Evolutionary conservation across 2,888 invertebrate genomes (phyloP), one percentile per base, ranked within the genome.

Genomic region (Protula sp.): DNA sequence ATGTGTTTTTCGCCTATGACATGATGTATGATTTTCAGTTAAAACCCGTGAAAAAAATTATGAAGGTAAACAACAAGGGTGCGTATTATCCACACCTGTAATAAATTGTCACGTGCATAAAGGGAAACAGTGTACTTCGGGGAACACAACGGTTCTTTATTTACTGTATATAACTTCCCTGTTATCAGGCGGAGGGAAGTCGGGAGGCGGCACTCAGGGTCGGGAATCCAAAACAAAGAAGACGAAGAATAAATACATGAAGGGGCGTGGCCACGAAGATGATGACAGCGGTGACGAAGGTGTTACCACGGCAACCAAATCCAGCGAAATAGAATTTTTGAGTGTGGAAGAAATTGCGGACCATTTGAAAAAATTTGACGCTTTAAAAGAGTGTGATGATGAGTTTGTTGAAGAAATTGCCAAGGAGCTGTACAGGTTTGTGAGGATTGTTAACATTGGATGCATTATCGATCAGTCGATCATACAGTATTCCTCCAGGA

Each of bases 161-260:
- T n/a, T n/a, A n/a, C n/a, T n/a, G n/a, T n/a, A n/a, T n/a, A n/a
- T n/a, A n/a, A n/a, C n/a, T n/a, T n/a, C n/a, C n/a, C n/a, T n/a
- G n/a, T n/a, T n/a, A n/a, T n/a, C n/a, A n/a, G n/a, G n/a, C n/a
- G 61, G 55, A 38, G 61, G 62, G 9, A 94, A 94, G 84, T 88
- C 88, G 54, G 94, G 94, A 19, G 94, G 94, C 22, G 94, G 94
- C 1, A 87, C 89, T 14, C 94, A 94, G 73, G 95, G 95, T 0
- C 85, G 95, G 47, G 95, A 97, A 84, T 93, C 93, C 0, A 95
- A 94, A 84, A 94, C 92, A 0, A 94, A 92, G 77, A 89, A 93
- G 1, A 89, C 90, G 0, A 95, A 95, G 76, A 95, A 93, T 82
- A 84, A 84, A 65, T 84, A 72, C 22, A 47, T 55, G 2, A 45